Base-by-base conservation (phyloP, 2,113 vertebrate species). In the Ammodytes marinus region DNA sequence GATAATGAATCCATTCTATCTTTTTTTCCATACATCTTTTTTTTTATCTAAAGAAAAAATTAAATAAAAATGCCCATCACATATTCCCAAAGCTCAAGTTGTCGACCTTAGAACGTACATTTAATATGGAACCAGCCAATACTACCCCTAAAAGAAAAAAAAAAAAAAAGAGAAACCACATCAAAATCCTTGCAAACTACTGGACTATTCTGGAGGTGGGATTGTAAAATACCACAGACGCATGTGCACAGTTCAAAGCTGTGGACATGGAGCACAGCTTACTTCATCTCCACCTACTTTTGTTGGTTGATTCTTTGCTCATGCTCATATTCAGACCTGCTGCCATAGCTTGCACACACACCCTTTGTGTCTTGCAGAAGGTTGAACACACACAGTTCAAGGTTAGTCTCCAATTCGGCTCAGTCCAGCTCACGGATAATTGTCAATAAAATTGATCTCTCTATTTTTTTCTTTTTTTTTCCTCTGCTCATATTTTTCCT, bases 371-470 rank as follows among this genome's bases (percentile, higher is more conserved):
- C 75, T 72, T 64, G 43, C 78, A 83, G 77, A 89, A 27, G 85
- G 89, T 82, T 79, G 77, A 67, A 83, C 88, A 77, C 82, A 81
- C 69, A 70, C 67, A 73, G 85, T 92, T 94, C 88, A 93, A 94
- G 91, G 90, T 93, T 86, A 87, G 79, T 69, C 77, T 87, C 68
- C 61, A 83, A 73, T 85, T 83, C 73, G 81, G 58, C 85, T 80
- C 82, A 82, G 83, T 81, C 84, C 69, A 65, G 83, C 86, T 92
- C 83, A 82, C 86, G 92, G 86, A 93, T 93, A 88, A 94, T 90
- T 90, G 92, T 94, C 91, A 92, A 92, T 91, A 93, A 86, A 92
- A 91, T 94, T 86, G 90, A 93, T 93, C 86, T 70, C 66, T 75
- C 19, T 79, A 27, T 85, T 74, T 27, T 88, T 67, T 83, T n/a